Evolutionary conservation across 2,113 vertebrate species (phyloP), one percentile per base, ranked within the genome.

Genomic region (Cebidichthys violaceus): DNA sequence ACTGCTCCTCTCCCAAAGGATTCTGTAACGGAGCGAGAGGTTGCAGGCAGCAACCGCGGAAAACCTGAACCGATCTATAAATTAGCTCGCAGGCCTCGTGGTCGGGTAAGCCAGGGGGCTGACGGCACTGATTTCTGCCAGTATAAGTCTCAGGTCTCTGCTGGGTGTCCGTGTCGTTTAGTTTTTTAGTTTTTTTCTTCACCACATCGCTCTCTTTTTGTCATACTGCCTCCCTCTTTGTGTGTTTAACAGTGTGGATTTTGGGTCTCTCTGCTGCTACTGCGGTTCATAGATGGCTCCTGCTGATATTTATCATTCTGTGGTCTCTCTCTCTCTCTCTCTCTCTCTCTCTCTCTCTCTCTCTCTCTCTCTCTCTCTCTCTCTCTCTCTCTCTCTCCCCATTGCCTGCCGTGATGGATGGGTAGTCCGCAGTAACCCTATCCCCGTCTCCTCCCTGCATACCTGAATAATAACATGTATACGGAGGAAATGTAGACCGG

Each of bases 401-500:
- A 4, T 35, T 33, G 45, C 31, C 39, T 31, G 66, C 33, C 70
- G 54, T 85, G 84, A 90, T 80, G 57, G 77, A 92, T 68, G 76
- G 39, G 41, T 20, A 15, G 61, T 39, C 55, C 52, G 27, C 57
- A 27, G 89, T 62, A 92, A 93, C 82, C 66, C 10, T 55, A 93
- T 81, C 47, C 37, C 45, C 24, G 14, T 68, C 84, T 66, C 81
- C 65, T 75, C 88, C 29, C 82, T 15, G 50, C 85, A 91, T 92
- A 83, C 84, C 87, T 88, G 82, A 85, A 86, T 90, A 90, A 91
- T 90, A 88, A 90, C 81, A 82, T 75, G 73, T 81, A 81, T 77
- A 31, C 6, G 74, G 83, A 78, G 79, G 85, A 89, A 86, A 79
- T 54, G 80, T 50, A 83, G 83, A 82, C 72, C 29, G 81, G 86